Conservation (phyloP, 2,797 vertebrate species). For the Delichon dasypus region DNA sequence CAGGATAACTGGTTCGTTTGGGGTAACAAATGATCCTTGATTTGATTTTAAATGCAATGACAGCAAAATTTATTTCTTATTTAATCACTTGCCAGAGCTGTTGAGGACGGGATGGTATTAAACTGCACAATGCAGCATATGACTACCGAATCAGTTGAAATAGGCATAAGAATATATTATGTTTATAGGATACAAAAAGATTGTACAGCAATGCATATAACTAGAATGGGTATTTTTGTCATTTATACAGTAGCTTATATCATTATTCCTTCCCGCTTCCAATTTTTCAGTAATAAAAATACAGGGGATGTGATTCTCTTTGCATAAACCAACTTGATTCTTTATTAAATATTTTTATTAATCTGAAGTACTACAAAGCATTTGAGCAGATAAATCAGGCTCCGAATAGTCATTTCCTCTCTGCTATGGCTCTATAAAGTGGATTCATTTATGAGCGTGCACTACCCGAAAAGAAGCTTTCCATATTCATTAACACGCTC, state of each 20-base stretch:
- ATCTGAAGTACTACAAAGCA: conserved; percentile 66
- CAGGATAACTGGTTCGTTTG: conserved; percentile 73
- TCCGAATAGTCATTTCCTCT: conserved; percentile 1
- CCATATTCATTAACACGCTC: not conserved
- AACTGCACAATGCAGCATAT: conserved; percentile 56
- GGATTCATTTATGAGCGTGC: conserved; percentile 3
- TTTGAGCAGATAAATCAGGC: conserved; percentile 55
- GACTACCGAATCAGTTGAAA: conserved; percentile 46
- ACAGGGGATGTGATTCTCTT: conserved; percentile 70
- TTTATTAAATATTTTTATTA: conserved; percentile 77
- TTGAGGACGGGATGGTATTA: conserved; percentile 56
- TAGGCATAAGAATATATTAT: conserved; percentile 62
- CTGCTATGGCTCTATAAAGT: conserved; percentile 46
- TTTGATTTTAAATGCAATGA: conserved; percentile 80
- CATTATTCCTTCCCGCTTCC: conserved; percentile 67
- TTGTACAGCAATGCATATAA: conserved; percentile 8
- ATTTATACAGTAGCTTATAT: conserved; percentile 68
- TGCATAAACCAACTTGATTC: conserved; percentile 74
- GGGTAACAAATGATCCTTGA: conserved; percentile 79
- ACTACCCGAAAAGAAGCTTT: not conserved
- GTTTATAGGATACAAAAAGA: conserved; percentile 66
- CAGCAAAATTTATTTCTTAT: conserved; percentile 78
- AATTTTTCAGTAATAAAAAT: conserved; percentile 75
- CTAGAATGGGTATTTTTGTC: conserved; percentile 66
- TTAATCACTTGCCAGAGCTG: conserved; percentile 73